Evolutionary conservation across 2,888 invertebrate genomes (phyloP), one percentile per base, ranked within the genome.

Genomic region (Cephus nigrinus): DNA sequence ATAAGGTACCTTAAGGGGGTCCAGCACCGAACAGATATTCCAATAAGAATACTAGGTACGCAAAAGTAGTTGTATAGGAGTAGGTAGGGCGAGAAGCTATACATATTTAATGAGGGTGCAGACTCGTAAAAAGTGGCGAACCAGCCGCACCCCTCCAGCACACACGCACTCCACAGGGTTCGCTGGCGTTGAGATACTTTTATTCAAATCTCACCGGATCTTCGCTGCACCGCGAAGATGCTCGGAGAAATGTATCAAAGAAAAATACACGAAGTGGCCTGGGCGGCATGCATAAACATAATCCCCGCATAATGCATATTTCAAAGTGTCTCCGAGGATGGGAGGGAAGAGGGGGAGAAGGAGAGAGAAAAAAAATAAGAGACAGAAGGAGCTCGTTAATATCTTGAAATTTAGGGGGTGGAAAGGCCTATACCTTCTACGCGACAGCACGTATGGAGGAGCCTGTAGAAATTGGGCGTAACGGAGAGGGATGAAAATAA

Each of bases 81-180:
- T 40, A 68, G 36, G 68, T 80, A 80, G 84, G 83, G 86, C 79
- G 84, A 86, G 86, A 89, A 85, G 82, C 91, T 91, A 91, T 91
- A 91, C 91, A 91, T 91, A 91, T 91, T 91, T 91, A 91, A 91
- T 91, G 90, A 91, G 90, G 84, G 84, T 87, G 83, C 80, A 81
- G 83, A 87, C 87, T 88, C 88, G 89, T 89, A 89, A 90, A 89
- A 89, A 90, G 88, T 83, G 84, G 83, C 80, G 80, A 79, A 72
- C 75, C 79, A 76, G 76, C 73, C 80, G 78, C 84, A 79, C 83
- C 78, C 79, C 30, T 69, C 74, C 69, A 55, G 32, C 69, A 83
- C 86, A 83, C 83, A 83, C 82, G 81, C 80, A 79, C 82, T 81
- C 81, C 74, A 69, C 79, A 78, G 68, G 80, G 79, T 79, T 74